Conservation (phyloP, 2,113 vertebrate species). For the Protobothrops mucrosquamatus region DNA sequence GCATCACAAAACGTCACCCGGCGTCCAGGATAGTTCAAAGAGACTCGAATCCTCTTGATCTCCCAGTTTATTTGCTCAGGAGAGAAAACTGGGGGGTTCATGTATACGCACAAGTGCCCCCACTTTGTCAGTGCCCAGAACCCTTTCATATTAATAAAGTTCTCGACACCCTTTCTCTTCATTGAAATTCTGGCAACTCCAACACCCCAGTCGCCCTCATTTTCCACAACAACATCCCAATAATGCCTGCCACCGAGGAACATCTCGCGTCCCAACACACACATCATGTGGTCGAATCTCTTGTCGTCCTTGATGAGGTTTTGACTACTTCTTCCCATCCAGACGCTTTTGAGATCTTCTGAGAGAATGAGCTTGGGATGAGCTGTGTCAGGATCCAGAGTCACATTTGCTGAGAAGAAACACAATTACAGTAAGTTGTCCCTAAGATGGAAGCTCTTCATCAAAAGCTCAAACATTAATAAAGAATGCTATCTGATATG, state of each 20-base stretch:
- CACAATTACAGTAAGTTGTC: background rate
- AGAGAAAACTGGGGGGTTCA: rapidly evolving
- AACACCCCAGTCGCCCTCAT: background rate
- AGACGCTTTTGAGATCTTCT: background rate
- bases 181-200: background rate
- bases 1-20: background rate
- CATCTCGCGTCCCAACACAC: background rate
- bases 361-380: background rate
- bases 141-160: background rate
- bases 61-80: background rate
- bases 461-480: background rate
- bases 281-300: background rate
- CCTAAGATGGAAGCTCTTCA: background rate
- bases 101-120: background rate
- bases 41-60: background rate
- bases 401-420: background rate
- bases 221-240: background rate
- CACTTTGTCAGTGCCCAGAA: background rate
- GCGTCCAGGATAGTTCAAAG: background rate
- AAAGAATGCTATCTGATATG: background rate
- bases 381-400: background rate
- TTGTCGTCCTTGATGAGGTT: rapidly evolving
- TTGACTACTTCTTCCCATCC: no score
- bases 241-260: background rate
- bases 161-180: background rate